Base-by-base conservation (phyloP, 2,888 invertebrate genomes). In the Empis livida region DNA sequence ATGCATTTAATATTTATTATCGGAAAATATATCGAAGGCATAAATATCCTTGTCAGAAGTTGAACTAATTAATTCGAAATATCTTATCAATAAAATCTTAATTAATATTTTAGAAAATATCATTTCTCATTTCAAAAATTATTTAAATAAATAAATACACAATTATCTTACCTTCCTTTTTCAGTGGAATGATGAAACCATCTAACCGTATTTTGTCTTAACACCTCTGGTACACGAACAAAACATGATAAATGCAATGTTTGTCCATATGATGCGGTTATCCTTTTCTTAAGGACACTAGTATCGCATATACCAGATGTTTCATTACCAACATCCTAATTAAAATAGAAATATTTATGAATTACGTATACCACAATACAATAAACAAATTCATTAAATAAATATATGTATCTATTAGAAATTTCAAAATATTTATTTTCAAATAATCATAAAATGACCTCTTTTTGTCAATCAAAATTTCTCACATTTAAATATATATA, bases 251-350 rank as follows among this genome's bases (percentile, higher is more conserved):
- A 75, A 66, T 93, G 92, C 51, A 93, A 75, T 58, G 90, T 91
- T 70, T 93, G 92, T 13, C 93, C 93, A 84, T 91, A 93, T 1
- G 91, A 91, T 13, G 90, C 92, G 1, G 89, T 79, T 61, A 93
- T 81, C 58, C 82, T 84, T 72, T 91, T 89, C 60, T 90, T 85
- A 42, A 88, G 79, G 43, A 91, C 85, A 54, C 89, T 90, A 40
- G 86, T 86, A 64, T 92, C 91, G 65, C 92, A 92, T 47, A 92
- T 86, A 55, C 89, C 88, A 1, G 87, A 84, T 23, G 90, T 90
- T 59, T 84, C 87, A 63, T 92, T 92, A 40, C 88, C 87, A 48
- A 93, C 92, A 62, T 93, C 92, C 79, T 93, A 89, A 14, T 4
- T 31, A 43, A 6, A 42, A 14, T 10, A 15, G 16, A 10, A 16